Conservation (phyloP, 2,113 vertebrate genomes). For the Talpa occidentalis region DNA sequence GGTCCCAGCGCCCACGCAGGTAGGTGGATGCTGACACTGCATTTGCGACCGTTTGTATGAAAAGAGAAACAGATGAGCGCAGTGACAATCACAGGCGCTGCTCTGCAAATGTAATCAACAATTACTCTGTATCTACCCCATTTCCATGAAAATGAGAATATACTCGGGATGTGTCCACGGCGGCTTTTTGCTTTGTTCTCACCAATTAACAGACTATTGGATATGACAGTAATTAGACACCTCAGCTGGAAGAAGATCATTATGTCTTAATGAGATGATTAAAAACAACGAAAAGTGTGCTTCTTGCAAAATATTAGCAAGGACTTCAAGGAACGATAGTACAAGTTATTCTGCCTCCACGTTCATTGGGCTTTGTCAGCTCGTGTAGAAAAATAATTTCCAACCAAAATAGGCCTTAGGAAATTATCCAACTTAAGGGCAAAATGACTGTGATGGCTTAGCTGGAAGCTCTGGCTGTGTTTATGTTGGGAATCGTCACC, state of each 20-base stretch:
- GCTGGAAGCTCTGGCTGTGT: not conserved
- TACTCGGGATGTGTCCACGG: constrained; percentile 62
- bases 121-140: constrained; percentile 36
- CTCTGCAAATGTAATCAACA: constrained; percentile 70
- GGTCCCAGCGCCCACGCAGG: no score
- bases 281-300: constrained; percentile 79
- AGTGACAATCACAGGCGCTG: not conserved
- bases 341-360: constrained; percentile 62
- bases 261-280: constrained; percentile 85
- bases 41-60: not conserved
- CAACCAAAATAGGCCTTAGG: constrained; percentile 53
- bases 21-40: not conserved
- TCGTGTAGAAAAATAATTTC: constrained; percentile 58
- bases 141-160: constrained; percentile 50
- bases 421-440: constrained; percentile 55
- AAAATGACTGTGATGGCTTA: constrained; percentile 56
- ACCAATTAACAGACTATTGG: constrained; percentile 81
- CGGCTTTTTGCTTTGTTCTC: constrained; percentile 81
- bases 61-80: not conserved
- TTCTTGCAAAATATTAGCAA: constrained; percentile 80
- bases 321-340: constrained; percentile 63
- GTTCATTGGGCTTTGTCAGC: constrained; percentile 57
- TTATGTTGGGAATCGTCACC: constrained; percentile 60
- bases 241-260: constrained; percentile 81
- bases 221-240: constrained; percentile 79